Conservation (phyloP, 2,113 vertebrate species). For the Platanista minor region DNA sequence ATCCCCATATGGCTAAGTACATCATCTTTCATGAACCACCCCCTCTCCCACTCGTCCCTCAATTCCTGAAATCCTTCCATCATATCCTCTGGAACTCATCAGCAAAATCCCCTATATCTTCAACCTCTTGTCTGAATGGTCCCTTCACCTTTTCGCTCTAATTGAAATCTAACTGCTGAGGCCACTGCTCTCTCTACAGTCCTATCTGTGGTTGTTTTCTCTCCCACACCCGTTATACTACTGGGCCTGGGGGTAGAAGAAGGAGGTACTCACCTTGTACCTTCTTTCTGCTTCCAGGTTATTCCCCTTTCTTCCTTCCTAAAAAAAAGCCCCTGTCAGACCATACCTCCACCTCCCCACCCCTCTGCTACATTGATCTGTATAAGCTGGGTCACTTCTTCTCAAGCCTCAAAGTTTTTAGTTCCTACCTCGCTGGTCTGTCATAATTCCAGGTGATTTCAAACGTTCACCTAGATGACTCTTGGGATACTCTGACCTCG, state of each 20-base stretch:
- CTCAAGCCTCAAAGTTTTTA: neutral
- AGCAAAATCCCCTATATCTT: neutral
- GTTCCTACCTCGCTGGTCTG: neutral
- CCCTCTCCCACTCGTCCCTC: neutral
- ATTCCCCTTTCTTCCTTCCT: neutral
- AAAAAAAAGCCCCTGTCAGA: neutral
- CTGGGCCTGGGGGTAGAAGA: neutral
- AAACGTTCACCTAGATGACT: neutral
- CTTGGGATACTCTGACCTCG: neutral
- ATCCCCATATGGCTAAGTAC: neutral
- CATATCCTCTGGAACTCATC: neutral
- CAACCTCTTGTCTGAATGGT: neutral
- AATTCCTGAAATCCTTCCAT: neutral
- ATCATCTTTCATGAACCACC: neutral
- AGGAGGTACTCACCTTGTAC: neutral
- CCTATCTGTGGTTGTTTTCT: neutral
- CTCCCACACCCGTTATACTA: neutral
- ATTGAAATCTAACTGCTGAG: neutral
- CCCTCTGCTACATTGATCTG: neutral
- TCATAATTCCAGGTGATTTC: neutral
- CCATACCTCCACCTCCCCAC: neutral
- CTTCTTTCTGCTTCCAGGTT: neutral
- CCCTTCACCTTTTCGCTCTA: neutral
- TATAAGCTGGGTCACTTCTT: neutral
- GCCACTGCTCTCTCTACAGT: neutral